These are phyloP conservation scores for Pampus argenteus DNA, from an alignment of 2,797 vertebrate species.

Conservation along the genomic window DNA sequence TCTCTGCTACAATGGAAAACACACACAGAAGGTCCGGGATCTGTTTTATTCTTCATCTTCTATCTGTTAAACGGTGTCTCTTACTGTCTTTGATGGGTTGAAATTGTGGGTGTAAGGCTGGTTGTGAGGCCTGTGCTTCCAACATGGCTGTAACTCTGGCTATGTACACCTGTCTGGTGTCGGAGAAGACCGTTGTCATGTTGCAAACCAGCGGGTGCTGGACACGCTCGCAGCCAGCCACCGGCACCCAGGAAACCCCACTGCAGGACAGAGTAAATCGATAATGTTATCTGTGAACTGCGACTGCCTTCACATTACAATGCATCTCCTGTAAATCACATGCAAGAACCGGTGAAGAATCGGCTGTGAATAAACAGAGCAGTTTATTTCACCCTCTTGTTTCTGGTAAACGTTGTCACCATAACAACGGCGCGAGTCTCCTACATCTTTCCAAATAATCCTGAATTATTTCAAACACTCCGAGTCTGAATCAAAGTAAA, in stretches of 20 bases:
- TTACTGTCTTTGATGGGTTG: constrained; percentile 56
- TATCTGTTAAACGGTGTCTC: neutral
- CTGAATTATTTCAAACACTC: too few relatives aligned
- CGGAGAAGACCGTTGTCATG: constrained; percentile 41
- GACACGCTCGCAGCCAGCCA: constrained; percentile 55
- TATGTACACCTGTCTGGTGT: fast-evolving
- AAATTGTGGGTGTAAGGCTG: fast-evolving
- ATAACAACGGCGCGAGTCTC: neutral
- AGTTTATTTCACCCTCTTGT: neutral
- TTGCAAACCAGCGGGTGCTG: constrained; percentile 60
- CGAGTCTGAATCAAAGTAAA: too few relatives aligned
- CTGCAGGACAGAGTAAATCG: constrained; percentile 24
- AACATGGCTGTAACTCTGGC: constrained; percentile 18
- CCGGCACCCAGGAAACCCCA: neutral
- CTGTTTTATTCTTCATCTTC: neutral
- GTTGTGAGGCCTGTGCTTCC: neutral
- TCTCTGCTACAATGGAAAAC: too few relatives aligned
- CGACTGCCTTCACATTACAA: neutral
- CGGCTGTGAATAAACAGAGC: neutral
- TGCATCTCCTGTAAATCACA: neutral
- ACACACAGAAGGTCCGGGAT: too few relatives aligned
- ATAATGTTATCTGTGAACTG: neutral
- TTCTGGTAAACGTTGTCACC: too few relatives aligned
- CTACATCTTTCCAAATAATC: too few relatives aligned
- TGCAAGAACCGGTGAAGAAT: neutral